Conservation (phyloP, 2,888 invertebrate genomes). For the Dermolepida albohirtum region DNA sequence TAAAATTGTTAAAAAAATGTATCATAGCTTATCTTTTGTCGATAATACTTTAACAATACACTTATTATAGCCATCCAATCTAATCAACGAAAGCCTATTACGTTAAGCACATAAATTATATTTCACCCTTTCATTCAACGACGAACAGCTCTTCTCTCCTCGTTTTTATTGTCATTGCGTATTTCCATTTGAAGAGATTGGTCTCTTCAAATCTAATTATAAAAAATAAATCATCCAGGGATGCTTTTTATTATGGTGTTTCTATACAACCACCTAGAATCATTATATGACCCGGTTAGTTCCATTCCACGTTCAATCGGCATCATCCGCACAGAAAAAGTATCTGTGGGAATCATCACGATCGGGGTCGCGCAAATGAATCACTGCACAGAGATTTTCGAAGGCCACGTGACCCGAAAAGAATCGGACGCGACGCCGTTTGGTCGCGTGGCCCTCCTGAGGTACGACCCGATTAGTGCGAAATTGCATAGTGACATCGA, state of each 20-base stretch:
- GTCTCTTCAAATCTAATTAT: slow-evolving; percentile 60
- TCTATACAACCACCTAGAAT: slow-evolving; percentile 12
- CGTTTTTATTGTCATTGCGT: slow-evolving; percentile 10
- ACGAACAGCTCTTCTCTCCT: slow-evolving; percentile 11
- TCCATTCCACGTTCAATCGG: slow-evolving; percentile 10
- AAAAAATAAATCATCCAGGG: slow-evolving; percentile 60
- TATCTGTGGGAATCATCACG: slow-evolving; percentile 62
- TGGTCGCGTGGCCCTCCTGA: slow-evolving; percentile 58
- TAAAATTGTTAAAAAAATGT: too few species aligned
- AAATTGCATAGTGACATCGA: slow-evolving; percentile 59
- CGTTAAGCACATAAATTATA: slow-evolving; percentile 23
- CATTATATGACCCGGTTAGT: not conserved
- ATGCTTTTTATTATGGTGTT: slow-evolving; percentile 47
- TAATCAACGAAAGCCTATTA: not conserved
- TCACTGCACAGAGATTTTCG: slow-evolving; percentile 61
- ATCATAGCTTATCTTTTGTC: too few species aligned
- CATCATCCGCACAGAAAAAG: slow-evolving; percentile 39
- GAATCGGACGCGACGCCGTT: slow-evolving; percentile 52
- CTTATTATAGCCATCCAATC: too few species aligned
- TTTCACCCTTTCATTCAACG: not conserved
- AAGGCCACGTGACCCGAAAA: slow-evolving; percentile 58
- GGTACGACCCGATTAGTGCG: slow-evolving; percentile 61
- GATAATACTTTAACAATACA: too few species aligned
- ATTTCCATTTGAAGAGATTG: slow-evolving; percentile 29
- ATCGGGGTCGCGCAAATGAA: slow-evolving; percentile 59